Percentiles rank a stretch among this genome's conserved stretches.
Conservation (phyloP, 2,113 vertebrate genomes). For the Phylloscopus trochilus region DNA sequence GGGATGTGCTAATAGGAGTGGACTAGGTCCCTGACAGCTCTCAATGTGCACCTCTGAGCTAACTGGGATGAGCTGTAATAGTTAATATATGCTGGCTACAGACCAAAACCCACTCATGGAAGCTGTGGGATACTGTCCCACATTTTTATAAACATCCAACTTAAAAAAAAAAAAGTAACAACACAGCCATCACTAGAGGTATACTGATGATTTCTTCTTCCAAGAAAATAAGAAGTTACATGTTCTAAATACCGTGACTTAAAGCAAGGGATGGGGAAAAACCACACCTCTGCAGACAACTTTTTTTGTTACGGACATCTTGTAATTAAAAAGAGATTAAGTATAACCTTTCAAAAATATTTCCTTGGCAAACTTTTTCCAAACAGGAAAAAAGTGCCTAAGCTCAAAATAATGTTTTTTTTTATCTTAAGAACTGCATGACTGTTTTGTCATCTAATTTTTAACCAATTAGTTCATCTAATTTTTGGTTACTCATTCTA, state of each 20-base stretch:
- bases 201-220: neutral
- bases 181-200: fast-evolving
- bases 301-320: neutral
- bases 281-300: neutral
- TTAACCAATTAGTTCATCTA: neutral
- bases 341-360: neutral
- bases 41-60: neutral
- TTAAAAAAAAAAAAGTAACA: no score
- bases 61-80: neutral
- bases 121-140: neutral
- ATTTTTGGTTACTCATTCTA: neutral
- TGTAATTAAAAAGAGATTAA: neutral
- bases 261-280: neutral
- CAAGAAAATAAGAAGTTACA: neutral
- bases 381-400: neutral
- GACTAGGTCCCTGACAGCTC: neutral
- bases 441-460: neutral
- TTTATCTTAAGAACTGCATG: neutral
- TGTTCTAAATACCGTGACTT: neutral
- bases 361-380: neutral
- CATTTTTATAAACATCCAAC: neutral
- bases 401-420: no score
- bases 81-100: neutral
- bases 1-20: fast-evolving
- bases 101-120: neutral